Evolutionary conservation across 1,140 invertebrate species (phyloP), one percentile per base, ranked within the genome.

Genomic region (Leptinotarsa defecta): DNA sequence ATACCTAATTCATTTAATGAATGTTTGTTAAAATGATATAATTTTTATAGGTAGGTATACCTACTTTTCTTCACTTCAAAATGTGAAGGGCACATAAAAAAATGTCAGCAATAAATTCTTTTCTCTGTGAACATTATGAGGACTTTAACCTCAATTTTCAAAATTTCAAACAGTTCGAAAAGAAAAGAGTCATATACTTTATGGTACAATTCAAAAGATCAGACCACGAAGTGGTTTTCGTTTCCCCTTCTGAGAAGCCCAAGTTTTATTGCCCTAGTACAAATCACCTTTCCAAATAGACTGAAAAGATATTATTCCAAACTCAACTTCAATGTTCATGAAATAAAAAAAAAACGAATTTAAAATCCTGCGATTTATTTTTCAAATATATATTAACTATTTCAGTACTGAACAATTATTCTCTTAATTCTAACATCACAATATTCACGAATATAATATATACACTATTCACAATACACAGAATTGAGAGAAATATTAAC

Each of bases 361-460:
- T 43, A 43, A 2, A 3, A 43, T 8, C 6, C 27, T 43, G 8
- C 8, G 34, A 43, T 43, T 43, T 43, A 43, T 43, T 43, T 43
- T 43, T 43, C 8, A 43, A 43, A 43, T 43, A 43, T 43, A 43
- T 43, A 43, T 43, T 11, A 11, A 43, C 34, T 43, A 11, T 4
- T 57, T 70, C 49, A 74, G 69, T 74, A 63, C 4, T 74, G 49
- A 48, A 74, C 68, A 74, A 48, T 34, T 19, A 69, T 57, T 57
- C 52, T 20, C 49, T 69, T 57, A 74, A 49, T 69, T 20, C 74
- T 74, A 74, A 74, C 65, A 69, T 74, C 74, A 74, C 65, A 69
- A 74, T 57, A 70, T 43, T 65, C 15, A 65, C 13, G 24, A 65
- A 65, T 19, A 65, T 65, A 65, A 27, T 20, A 65, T 65, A 65